These are phyloP conservation scores for Augochlora pura DNA, from an alignment of 1,140 invertebrate genomes.

Conservation along the genomic window DNA sequence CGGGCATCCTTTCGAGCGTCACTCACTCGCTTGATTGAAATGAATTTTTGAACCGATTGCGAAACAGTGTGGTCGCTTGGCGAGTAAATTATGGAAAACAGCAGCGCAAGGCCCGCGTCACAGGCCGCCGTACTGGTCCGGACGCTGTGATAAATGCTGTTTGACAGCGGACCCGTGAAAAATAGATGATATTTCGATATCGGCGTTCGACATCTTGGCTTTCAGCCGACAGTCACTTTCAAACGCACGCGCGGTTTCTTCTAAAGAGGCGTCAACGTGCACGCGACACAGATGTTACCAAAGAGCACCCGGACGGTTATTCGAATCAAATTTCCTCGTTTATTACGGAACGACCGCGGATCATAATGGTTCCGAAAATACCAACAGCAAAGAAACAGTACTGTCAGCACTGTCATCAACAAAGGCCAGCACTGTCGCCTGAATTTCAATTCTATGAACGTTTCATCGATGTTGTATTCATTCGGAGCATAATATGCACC, in stretches of 20 bases:
- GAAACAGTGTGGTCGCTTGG: neutral
- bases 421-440: neutral
- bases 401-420: no score
- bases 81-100: constrained; percentile 22
- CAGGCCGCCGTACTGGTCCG: neutral
- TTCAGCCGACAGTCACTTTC: neutral
- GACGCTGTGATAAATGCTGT: neutral
- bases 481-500: neutral
- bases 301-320: neutral
- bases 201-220: neutral
- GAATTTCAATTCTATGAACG: neutral
- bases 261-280: constrained; percentile 5
- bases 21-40: constrained; percentile 7
- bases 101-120: neutral
- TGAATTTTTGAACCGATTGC: constrained; percentile 8
- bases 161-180: neutral
- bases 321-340: neutral
- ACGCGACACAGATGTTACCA: neutral
- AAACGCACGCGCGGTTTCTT: neutral
- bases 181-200: constrained; percentile 26
- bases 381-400: no score
- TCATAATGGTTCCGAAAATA: neutral
- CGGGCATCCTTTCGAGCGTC: neutral
- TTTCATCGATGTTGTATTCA: neutral
- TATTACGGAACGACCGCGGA: neutral